Percentiles rank a stretch among this genome's conserved stretches.
phyloP scores from a whole-genome alignment of 1,140 invertebrate genomes.

The Harlomillsia oculata region DNA sequence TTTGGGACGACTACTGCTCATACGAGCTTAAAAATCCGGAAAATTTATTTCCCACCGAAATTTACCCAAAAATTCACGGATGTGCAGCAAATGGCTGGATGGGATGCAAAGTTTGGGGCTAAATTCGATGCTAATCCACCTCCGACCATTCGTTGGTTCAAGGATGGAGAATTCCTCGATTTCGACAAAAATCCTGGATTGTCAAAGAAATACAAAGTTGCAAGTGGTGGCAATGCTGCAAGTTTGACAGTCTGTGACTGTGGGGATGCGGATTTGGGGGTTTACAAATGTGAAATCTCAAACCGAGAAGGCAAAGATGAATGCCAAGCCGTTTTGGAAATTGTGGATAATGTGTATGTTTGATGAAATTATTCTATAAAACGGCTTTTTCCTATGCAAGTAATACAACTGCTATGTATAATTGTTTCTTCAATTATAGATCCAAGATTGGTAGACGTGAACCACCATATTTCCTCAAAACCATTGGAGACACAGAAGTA shows the following conservation, averaged over 20 bases:
- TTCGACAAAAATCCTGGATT: constrained; percentile 57
- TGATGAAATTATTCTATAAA: not conserved
- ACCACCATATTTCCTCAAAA: constrained; percentile 76
- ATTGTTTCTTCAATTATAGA: constrained; percentile 40
- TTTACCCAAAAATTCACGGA: constrained; percentile 77
- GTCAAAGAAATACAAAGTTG: not conserved
- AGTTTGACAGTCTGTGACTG: constrained; percentile 15
- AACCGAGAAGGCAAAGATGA: constrained; percentile 70
- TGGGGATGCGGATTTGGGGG: constrained; percentile 53
- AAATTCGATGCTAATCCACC: constrained; percentile 63
- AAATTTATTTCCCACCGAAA: constrained; percentile 64
- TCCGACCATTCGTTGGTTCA: constrained; percentile 74
- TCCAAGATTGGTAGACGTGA: constrained; percentile 64
- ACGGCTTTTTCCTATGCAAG: not conserved
- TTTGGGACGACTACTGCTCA: too few species aligned
- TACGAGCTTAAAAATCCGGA: too few species aligned
- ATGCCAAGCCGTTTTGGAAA: constrained; percentile 59
- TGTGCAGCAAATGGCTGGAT: constrained; percentile 58
- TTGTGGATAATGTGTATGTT: constrained; percentile 5
- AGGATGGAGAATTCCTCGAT: constrained; percentile 41
- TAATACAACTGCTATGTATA: not conserved
- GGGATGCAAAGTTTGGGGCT: constrained; percentile 70
- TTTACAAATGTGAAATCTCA: constrained; percentile 63
- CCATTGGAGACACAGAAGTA: constrained; percentile 76
- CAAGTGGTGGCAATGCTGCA: not conserved